These are phyloP conservation scores for Micropoecilia bifurca DNA, from an alignment of 2,797 vertebrate genomes.

Conservation along the genomic window DNA sequence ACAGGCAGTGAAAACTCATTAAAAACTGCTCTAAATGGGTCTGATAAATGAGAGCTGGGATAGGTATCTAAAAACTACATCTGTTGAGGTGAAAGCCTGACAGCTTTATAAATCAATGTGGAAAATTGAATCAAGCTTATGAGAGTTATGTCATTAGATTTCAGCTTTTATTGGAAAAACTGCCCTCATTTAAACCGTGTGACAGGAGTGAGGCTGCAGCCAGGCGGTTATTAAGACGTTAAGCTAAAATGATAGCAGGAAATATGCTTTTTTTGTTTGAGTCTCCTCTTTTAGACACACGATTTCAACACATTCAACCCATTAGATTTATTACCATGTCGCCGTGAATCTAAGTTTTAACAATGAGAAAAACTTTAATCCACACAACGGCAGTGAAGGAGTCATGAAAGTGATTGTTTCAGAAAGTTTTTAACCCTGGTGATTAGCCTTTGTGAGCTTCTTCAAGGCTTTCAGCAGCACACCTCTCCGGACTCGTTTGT, in stretches of 20 bases:
- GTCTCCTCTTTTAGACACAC: neutral
- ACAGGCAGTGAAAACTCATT: constrained; percentile 63
- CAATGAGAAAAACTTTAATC: constrained; percentile 49
- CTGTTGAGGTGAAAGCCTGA: constrained; percentile 46
- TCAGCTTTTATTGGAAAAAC: constrained; percentile 27
- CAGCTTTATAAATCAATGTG: constrained; percentile 53
- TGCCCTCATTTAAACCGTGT: constrained; percentile 26
- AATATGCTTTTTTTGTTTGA: constrained; percentile 23
- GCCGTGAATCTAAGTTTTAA: constrained; percentile 22
- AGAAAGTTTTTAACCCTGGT: constrained; percentile 65
- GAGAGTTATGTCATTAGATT: constrained; percentile 38
- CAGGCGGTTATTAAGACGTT: constrained; percentile 23
- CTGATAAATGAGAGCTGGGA: constrained; percentile 50
- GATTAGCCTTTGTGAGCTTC: constrained; percentile 67
- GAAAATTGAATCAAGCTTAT: constrained; percentile 57
- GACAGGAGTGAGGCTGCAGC: neutral
- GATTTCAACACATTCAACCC: constrained; percentile 4
- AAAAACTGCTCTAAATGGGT: constrained; percentile 53
- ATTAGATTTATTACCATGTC: constrained; percentile 15
- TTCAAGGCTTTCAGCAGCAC: constrained; percentile 62
- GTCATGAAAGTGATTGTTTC: constrained; percentile 56
- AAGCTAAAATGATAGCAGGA: constrained; percentile 9
- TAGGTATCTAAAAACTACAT: constrained; percentile 38
- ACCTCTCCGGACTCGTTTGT: constrained; percentile 68
- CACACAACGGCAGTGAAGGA: constrained; percentile 26